Evolutionary conservation across 2,113 vertebrate species (phyloP), one percentile per base, ranked within the genome.

Genomic region (Ploceus nigricollis): DNA sequence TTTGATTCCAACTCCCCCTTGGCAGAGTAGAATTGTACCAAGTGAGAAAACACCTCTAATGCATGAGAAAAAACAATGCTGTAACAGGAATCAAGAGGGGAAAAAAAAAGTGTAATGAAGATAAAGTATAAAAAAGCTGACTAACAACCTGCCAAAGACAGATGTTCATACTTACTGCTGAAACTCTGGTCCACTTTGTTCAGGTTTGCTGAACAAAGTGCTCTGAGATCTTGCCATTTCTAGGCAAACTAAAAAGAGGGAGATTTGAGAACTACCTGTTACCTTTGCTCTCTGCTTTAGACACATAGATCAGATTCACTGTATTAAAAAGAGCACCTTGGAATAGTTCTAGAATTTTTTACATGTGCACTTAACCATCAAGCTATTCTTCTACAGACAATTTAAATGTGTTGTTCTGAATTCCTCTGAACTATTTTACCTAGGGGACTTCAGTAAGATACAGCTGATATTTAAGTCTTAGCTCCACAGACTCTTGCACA

Each of bases 201-300:
- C 90, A 96, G 69, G 65, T 90, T 82, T 95, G 86, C 76, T 89
- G 92, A 95, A 96, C 96, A 96, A 90, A 96, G 88, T 83, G 82
- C 83, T 89, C 82, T 87, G 85, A 68, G 53, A 94, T 11, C 44
- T 75, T 89, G 90, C 94, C 88, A 95, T 94, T 93, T 95, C 60
- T 82, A 94, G 57, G 76, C 79, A 93, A 93, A 75, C 10, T 45
- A 35, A 68, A 61, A 85, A 80, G 71, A 86, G 15, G 47, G 64
- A 83, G 81, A 82, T 60, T 30, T 61, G 63, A 80, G 27, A 93
- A 60, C 54, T 94, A 80, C 39, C 33, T 88, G 39, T 50, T 73
- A 73, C 19, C 56, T 94, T 89, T 92, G 60, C 48, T 64, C 61
- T 83, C 48, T 81, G 72, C 48, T 94, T 84, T 60, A 90, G 60